A percentile compares a stretch with the other conserved stretches of the same genome.
These are phyloP conservation scores for Polymixis lichenea DNA, from an alignment of 2,888 invertebrate species.

Conservation along the genomic window DNA sequence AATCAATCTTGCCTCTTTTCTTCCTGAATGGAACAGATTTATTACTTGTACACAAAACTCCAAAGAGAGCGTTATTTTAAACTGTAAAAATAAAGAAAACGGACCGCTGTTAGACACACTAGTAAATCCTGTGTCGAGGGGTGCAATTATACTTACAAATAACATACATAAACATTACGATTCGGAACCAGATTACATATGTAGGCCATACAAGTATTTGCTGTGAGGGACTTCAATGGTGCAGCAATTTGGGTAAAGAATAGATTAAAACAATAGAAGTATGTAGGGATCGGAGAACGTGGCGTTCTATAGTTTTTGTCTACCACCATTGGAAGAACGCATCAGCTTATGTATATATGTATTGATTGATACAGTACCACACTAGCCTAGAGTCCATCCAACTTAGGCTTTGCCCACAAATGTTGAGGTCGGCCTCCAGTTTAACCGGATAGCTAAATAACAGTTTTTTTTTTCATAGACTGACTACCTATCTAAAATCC, in stretches of 20 bases:
- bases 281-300: not conserved
- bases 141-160: conserved; percentile 49
- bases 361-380: not conserved
- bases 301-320: not conserved
- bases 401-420: too few species aligned
- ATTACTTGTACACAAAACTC: not conserved
- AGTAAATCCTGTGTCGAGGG: conserved; percentile 30
- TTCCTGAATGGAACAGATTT: conserved; percentile 6
- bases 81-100: conserved; percentile 25
- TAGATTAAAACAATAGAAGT: not conserved
- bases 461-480: too few species aligned
- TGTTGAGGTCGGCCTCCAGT: too few species aligned
- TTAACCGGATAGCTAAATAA: too few species aligned
- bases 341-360: not conserved
- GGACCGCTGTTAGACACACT: conserved; percentile 15
- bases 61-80: conserved; percentile 18
- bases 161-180: conserved; percentile 29
- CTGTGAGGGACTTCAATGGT: not conserved
- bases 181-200: conserved; percentile 37
- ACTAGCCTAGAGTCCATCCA: not conserved
- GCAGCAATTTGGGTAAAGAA: not conserved
- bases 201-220: conserved; percentile 12
- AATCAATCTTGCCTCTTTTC: not conserved
- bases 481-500: too few species aligned
- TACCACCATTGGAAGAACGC: not conserved